Conservation (phyloP, 2,888 invertebrate species). For the Nomada ferruginata region DNA sequence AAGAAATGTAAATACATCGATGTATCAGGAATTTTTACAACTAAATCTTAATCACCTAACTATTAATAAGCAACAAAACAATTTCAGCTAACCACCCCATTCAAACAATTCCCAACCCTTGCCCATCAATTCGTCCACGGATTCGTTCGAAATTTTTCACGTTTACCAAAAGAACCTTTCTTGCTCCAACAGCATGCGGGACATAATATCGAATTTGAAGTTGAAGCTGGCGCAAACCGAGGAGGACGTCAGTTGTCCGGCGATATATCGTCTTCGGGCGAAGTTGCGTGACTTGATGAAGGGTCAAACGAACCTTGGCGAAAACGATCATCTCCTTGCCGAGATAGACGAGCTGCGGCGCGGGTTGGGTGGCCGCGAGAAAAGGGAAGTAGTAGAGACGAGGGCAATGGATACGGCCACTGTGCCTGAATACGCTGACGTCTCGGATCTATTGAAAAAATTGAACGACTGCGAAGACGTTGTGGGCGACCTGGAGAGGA, state of each 20-base stretch:
- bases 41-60: too few relatives aligned
- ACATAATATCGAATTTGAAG: conserved; percentile 72
- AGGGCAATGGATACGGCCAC: conserved; percentile 39
- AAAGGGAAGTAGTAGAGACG: background rate
- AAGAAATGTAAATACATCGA: too few relatives aligned
- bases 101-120: background rate
- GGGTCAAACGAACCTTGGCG: conserved; percentile 68
- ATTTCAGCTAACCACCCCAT: too few relatives aligned
- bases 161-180: background rate
- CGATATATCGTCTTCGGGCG: conserved; percentile 77
- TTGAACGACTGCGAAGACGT: conserved; percentile 55
- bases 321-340: conserved; percentile 63
- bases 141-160: background rate
- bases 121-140: background rate
- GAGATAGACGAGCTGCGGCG: conserved; percentile 38
- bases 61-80: too few relatives aligned
- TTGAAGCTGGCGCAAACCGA: conserved; percentile 73
- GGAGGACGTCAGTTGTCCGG: conserved; percentile 77
- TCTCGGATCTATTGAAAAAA: conserved; percentile 43
- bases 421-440: conserved; percentile 54
- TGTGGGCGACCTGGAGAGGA: conserved; percentile 63
- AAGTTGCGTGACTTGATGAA: conserved; percentile 78
- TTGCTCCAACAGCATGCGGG: conserved; percentile 71
- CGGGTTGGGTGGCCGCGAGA: background rate
- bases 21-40: too few relatives aligned